Percentiles rank a stretch among this genome's conserved stretches.
Evolutionary conservation across 1,140 invertebrate genomes (phyloP).

Genomic region (Penaeus vannamei): DNA sequence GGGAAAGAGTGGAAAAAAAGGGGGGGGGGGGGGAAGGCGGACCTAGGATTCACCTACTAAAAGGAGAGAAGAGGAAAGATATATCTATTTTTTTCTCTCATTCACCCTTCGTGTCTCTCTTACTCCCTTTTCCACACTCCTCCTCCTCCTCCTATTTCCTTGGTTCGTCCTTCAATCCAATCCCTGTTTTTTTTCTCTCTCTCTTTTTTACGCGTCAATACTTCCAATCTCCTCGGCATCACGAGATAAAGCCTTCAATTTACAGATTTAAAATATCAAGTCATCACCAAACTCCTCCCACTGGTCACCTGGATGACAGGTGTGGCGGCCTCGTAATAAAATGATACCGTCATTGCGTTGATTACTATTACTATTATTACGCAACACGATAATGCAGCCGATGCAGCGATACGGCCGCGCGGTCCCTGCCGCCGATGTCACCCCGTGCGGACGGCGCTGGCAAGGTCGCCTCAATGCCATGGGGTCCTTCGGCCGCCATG

Average conservation of each 20-base stretch:
- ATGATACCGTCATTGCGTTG: neutral
- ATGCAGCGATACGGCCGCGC: neutral
- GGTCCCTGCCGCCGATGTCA: too few species aligned
- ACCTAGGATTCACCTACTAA: too few species aligned
- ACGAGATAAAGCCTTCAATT: too few species aligned
- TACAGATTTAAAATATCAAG: too few species aligned
- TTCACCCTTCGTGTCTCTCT: neutral
- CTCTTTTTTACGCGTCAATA: neutral
- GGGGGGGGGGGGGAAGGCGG: too few species aligned
- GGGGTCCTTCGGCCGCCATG: too few species aligned
- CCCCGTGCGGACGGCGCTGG: too few species aligned
- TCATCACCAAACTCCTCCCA: too few species aligned
- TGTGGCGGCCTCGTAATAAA: neutral
- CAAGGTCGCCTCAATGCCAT: too few species aligned
- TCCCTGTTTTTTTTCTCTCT: conserved; percentile 3
- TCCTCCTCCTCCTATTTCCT: neutral
- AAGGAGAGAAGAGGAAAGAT: too few species aligned
- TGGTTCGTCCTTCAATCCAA: neutral
- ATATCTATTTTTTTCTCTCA: neutral
- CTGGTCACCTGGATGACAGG: too few species aligned
- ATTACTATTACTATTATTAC: conserved; percentile 2
- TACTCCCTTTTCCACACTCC: neutral
- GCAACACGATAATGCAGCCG: neutral
- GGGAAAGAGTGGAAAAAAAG: neutral
- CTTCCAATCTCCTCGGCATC: too few species aligned